Base-by-base conservation (phyloP, 2,113 vertebrate genomes). In the Sturnus vulgaris region DNA sequence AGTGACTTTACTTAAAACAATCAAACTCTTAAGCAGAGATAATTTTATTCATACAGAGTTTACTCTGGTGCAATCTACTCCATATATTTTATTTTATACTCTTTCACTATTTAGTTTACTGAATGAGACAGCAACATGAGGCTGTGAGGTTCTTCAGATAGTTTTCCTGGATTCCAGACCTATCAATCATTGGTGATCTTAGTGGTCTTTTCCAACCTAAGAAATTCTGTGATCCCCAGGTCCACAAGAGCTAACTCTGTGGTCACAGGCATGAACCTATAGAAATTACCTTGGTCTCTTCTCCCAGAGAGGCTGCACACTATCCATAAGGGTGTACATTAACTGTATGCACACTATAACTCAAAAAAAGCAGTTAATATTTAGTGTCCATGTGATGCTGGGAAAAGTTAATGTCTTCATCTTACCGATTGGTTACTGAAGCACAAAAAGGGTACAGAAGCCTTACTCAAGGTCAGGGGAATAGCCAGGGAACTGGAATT, bases 301-400 rank as follows among this genome's bases (percentile, higher is more conserved):
- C 39, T 13, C 31, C 21, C n/a, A 76, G 42, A 25, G 76, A 65
- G 52, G 42, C 18, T 65, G 28, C 22, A 77, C 30, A 30, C 49
- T 42, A 39, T 69, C 61, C 17, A 17, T 39, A 53, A 91, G 69
- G 89, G 57, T 94, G 50, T 66, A 80, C 66, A 94, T 96, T 95
- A 95, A 96, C 95, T 83, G 35, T 50, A 44, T 61, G 69, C 63
- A 90, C 63, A 40, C 53, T 82, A 24, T 37, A 57, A 83, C 46
- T 85, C 33, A 61, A 76, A 95, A 89, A 92, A 71, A 78, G 14
- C 61, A 94, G 94, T 94, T 95, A 95, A 93, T 93, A 93, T 90
- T 95, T 92, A 95, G 78, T 73, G 63, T 50, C 46, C 27, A 4
- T 40, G 49, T 19, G 53, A 65, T 46, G 59, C 24, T 82, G 83